Conservation (phyloP, 2,797 vertebrate species). For the Gymnoscopelus braueri region DNA sequence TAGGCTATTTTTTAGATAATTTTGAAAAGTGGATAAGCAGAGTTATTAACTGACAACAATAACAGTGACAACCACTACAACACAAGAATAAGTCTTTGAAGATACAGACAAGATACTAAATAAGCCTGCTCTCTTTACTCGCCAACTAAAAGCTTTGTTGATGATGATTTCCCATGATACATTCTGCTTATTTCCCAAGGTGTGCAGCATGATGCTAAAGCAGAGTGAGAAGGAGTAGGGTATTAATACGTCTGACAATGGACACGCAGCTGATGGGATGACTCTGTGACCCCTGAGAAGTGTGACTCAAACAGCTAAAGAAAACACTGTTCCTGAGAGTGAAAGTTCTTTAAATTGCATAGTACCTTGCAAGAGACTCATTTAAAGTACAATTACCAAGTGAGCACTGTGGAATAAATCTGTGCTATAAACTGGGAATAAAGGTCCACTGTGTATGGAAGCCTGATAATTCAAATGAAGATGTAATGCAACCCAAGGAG, state of each 20-base stretch:
- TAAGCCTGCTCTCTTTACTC: constrained; percentile 18
- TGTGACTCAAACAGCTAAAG: constrained; percentile 43
- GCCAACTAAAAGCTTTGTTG: constrained; percentile 48
- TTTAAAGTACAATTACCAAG: too few species aligned
- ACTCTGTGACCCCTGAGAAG: constrained; percentile 43
- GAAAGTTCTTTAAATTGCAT: too few species aligned
- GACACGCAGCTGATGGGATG: constrained; percentile 50
- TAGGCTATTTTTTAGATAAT: too few species aligned
- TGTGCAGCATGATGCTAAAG: constrained; percentile 64
- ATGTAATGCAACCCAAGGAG: too few species aligned
- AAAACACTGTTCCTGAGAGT: constrained; percentile 6
- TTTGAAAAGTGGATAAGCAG: not conserved
- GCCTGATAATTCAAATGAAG: too few species aligned
- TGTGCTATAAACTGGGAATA: too few species aligned
- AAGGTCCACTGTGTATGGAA: too few species aligned
- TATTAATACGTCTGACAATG: constrained; percentile 53
- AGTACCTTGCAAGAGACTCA: too few species aligned
- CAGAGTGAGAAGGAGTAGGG: constrained; percentile 59
- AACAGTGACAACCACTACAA: constrained; percentile 36
- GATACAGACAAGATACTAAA: not conserved
- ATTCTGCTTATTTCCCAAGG: constrained; percentile 63
- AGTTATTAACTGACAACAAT: constrained; percentile 28
- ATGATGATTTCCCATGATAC: constrained; percentile 65
- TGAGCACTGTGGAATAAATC: too few species aligned
- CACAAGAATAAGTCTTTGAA: constrained; percentile 26